These are phyloP conservation scores for Diorhabda sublineata DNA, from an alignment of 1,140 invertebrate genomes.

Conservation along the genomic window DNA sequence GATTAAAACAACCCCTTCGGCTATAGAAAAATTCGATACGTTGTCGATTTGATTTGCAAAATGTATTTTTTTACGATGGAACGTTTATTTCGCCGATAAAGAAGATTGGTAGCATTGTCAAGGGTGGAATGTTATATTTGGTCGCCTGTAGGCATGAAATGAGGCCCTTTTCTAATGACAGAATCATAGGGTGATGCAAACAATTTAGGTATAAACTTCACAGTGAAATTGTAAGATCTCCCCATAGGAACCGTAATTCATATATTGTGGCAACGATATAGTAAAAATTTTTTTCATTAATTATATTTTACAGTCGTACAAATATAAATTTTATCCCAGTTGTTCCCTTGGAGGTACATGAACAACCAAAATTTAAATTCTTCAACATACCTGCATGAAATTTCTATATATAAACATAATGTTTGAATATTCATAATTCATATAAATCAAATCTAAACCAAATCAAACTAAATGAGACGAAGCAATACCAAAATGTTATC, in stretches of 20 bases:
- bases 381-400: too few relatives aligned
- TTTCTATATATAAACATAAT: too few relatives aligned
- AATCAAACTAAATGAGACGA: too few relatives aligned
- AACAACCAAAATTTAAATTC: too few relatives aligned
- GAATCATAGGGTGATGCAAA: slow-evolving; percentile 35
- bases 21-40: slow-evolving; percentile 37
- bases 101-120: not conserved
- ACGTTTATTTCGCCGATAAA: slow-evolving; percentile 21
- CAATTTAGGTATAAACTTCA: slow-evolving; percentile 22
- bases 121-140: slow-evolving; percentile 19
- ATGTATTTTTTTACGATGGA: slow-evolving; percentile 31
- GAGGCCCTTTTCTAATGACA: slow-evolving; percentile 35
- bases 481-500: too few relatives aligned
- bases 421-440: too few relatives aligned
- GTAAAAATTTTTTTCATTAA: slow-evolving; percentile 23
- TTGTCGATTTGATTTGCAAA: slow-evolving; percentile 37
- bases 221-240: slow-evolving; percentile 23
- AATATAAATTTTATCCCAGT: too few relatives aligned
- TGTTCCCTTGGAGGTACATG: too few relatives aligned
- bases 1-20: slow-evolving; percentile 38
- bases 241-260: slow-evolving; percentile 23
- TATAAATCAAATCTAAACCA: too few relatives aligned
- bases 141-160: slow-evolving; percentile 20
- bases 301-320: slow-evolving; percentile 15
- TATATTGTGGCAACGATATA: slow-evolving; percentile 16